phyloP scores from a whole-genome alignment of 1,140 invertebrate genomes.

The Mercenaria mercenaria region DNA sequence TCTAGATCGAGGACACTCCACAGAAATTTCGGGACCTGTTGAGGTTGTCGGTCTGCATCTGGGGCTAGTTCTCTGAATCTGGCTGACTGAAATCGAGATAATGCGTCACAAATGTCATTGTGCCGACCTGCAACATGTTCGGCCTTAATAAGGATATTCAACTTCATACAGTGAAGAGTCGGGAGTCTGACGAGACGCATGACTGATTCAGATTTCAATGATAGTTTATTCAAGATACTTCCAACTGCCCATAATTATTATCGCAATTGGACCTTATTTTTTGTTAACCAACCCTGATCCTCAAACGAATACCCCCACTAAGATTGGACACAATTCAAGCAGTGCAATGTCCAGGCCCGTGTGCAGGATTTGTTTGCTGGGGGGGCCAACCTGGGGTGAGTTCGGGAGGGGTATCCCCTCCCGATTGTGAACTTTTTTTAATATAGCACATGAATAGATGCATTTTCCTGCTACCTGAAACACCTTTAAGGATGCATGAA shows the following conservation, averaged over 20 bases:
- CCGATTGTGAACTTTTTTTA: too few relatives aligned
- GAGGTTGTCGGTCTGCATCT: background rate
- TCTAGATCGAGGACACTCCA: constrained; percentile 2
- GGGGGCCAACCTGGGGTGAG: too few relatives aligned
- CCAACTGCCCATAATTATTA: constrained; percentile 32
- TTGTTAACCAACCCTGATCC: constrained; percentile 8
- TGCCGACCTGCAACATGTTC: background rate
- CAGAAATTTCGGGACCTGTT: constrained; percentile 17
- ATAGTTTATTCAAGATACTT: constrained; percentile 15
- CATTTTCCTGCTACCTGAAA: too few relatives aligned
- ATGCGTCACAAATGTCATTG: constrained; percentile 43
- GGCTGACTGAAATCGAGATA: constrained; percentile 19
- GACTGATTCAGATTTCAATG: constrained; percentile 30
- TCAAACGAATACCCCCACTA: constrained; percentile 45
- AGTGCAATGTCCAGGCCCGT: constrained; percentile 38
- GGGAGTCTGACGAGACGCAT: constrained; percentile 28
- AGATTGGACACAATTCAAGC: constrained; percentile 44
- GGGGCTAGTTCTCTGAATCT: constrained; percentile 41
- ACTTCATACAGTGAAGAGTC: background rate
- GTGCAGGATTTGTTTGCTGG: too few relatives aligned
- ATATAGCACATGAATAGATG: too few relatives aligned
- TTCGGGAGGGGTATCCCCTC: too few relatives aligned
- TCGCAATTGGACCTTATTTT: constrained; percentile 34
- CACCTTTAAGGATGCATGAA: too few relatives aligned
- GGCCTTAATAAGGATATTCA: constrained; percentile 47